Conservation (phyloP, 2,888 invertebrate species). For the Exocentrus adspersus region DNA sequence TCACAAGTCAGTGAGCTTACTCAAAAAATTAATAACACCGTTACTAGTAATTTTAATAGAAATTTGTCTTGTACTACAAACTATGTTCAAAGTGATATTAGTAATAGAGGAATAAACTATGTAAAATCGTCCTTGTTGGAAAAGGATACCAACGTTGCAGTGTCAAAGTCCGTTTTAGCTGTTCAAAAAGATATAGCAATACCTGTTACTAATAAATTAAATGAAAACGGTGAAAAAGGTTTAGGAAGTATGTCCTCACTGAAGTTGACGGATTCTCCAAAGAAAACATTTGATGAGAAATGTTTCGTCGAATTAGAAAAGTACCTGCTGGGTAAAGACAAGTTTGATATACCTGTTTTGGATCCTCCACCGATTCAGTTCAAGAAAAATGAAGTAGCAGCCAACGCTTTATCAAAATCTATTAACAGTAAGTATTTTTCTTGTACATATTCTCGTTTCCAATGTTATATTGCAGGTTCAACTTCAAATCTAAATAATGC, state of each 20-base stretch:
- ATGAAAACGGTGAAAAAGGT: conserved; percentile 24
- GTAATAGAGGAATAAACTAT: conserved; percentile 49
- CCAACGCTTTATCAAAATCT: conserved; percentile 56
- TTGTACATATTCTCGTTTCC: not conserved
- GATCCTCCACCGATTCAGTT: conserved; percentile 63
- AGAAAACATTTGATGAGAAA: conserved; percentile 58
- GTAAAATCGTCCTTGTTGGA: conserved; percentile 35
- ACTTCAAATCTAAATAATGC: conserved; percentile 44
- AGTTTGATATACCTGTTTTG: conserved; percentile 61
- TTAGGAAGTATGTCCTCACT: conserved; percentile 40
- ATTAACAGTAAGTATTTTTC: conserved; percentile 54
- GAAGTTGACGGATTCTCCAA: conserved; percentile 43
- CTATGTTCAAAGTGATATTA: conserved; percentile 50
- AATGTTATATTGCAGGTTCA: conserved; percentile 23
- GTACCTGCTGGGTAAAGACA: conserved; percentile 61
- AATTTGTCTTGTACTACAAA: conserved; percentile 5
- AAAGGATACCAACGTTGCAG: conserved; percentile 38
- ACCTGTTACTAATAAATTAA: conserved; percentile 25
- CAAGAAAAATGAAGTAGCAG: conserved; percentile 32
- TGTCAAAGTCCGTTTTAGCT: conserved; percentile 43
- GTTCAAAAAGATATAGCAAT: conserved; percentile 45
- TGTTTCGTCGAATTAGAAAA: conserved; percentile 75
- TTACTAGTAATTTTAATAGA: conserved; percentile 19
- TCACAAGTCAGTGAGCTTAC: not conserved
- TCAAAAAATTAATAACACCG: not conserved